Evolutionary conservation across 2,113 vertebrate genomes (phyloP), one percentile per base, ranked within the genome.

Genomic region (Sigmodon hispidus): DNA sequence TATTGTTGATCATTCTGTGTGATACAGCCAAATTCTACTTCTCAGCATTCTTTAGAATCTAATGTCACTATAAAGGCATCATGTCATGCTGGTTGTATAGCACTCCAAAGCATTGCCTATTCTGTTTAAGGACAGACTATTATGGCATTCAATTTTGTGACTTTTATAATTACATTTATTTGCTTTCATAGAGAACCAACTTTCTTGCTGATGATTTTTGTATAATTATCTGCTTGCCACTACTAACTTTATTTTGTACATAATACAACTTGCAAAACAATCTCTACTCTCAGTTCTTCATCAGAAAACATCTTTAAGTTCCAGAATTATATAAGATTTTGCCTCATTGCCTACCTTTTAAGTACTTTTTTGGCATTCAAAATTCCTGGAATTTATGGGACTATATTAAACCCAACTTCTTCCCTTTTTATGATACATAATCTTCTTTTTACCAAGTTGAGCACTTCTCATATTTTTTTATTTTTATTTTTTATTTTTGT

Each of bases 41-140:
- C 8, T 69, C 48, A 40, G 19, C 83, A 13, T 75, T 88, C 90
- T 63, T 31, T 15, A n/a, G 22, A 87, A 85, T n/a, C 59, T 65
- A 22, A 5, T 43, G 19, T 40, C 65, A 76, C 22, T 63, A 1
- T 16, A 17, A 36, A 2, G 48, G n/a, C 19, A 45, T 19, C 34
- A 9, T n/a, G 3, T 75, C 2, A 0, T 10, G 72, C 26, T 75
- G 29, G 21, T 29, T 75, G 0, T n/a, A 22, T 26, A 61, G 1
- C 43, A 0, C n/a, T 29, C 15, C 5, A 81, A 45, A 91, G 7
- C 1, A 7, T 4, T 6, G 21, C 1, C 29, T 67, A 0, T 6
- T 81, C 17, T 31, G 26, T 1, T 3, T 85, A 40, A 67, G 59
- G 80, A 61, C 16, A 80, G 13, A 0, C 83, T 12, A 75, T 70